phyloP scores from a whole-genome alignment of 2,888 invertebrate genomes.

The Gryllus longicercus region DNA sequence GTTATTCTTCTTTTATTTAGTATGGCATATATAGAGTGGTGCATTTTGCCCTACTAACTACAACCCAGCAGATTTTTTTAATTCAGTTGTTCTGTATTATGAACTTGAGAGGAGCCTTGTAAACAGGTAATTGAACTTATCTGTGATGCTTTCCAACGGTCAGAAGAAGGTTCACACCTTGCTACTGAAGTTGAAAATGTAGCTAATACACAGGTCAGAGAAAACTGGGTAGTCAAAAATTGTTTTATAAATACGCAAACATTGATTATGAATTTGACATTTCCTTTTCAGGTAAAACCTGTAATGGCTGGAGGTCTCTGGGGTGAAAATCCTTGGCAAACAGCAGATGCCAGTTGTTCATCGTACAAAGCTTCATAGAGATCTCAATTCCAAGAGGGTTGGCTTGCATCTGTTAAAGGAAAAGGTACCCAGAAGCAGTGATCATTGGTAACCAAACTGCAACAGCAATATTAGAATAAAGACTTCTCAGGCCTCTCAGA shows the following conservation, averaged over 20 bases:
- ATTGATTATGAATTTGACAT: no score
- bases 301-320: constrained; percentile 24
- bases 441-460: no score
- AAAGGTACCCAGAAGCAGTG: no score
- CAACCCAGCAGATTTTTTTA: constrained; percentile 92
- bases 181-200: constrained; percentile 53
- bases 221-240: background rate
- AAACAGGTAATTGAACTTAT: constrained; percentile 72
- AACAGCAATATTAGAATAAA: no score
- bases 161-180: constrained; percentile 60
- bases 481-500: no score
- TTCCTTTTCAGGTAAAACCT: background rate
- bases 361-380: constrained; percentile 84
- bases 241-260: background rate
- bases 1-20: no score
- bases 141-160: constrained; percentile 69
- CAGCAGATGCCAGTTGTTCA: constrained; percentile 42
- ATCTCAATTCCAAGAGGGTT: constrained; percentile 69
- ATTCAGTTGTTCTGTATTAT: constrained; percentile 84
- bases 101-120: constrained; percentile 77
- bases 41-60: constrained; percentile 83
- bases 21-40: constrained; percentile 57
- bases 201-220: constrained; percentile 37
- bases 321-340: constrained; percentile 18
- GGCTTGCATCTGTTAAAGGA: no score